These are phyloP conservation scores for Sturnus vulgaris DNA, from an alignment of 2,113 vertebrate species.

Conservation along the genomic window DNA sequence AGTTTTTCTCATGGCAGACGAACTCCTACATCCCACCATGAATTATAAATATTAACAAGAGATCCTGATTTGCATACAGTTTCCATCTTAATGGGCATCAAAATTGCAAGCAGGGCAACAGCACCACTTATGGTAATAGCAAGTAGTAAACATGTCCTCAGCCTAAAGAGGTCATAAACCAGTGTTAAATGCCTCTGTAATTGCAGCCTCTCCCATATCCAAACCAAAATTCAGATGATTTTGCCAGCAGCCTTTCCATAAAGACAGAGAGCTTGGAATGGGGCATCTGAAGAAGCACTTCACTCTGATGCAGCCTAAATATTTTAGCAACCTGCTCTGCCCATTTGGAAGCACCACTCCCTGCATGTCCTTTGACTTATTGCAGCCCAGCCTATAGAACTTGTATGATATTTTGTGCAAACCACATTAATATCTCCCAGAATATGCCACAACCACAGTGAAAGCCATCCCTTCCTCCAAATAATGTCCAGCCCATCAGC, in stretches of 20 bases:
- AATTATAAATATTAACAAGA: slow-evolving; percentile 63
- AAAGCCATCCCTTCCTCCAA: neutral
- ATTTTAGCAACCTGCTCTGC: neutral
- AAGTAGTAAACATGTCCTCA: slow-evolving; percentile 29
- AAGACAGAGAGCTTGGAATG: neutral
- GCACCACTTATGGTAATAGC: slow-evolving; percentile 50
- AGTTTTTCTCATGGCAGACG: neutral
- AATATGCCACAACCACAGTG: neutral
- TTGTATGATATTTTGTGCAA: neutral
- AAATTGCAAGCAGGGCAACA: slow-evolving; percentile 48
- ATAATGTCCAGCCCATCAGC: neutral
- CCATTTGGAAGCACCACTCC: neutral
- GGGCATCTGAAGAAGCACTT: neutral
- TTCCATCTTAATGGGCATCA: slow-evolving; percentile 59
- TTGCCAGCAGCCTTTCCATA: neutral
- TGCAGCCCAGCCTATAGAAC: neutral
- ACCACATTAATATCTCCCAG: neutral
- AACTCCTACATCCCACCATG: slow-evolving; percentile 43
- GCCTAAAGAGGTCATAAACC: slow-evolving; percentile 11
- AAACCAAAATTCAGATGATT: neutral
- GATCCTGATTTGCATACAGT: slow-evolving; percentile 62
- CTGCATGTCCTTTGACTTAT: neutral
- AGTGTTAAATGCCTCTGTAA: neutral
- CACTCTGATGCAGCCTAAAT: neutral
- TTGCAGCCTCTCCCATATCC: neutral